Base-by-base conservation (phyloP, 1,140 invertebrate species). In the Sitophilus oryzae region DNA sequence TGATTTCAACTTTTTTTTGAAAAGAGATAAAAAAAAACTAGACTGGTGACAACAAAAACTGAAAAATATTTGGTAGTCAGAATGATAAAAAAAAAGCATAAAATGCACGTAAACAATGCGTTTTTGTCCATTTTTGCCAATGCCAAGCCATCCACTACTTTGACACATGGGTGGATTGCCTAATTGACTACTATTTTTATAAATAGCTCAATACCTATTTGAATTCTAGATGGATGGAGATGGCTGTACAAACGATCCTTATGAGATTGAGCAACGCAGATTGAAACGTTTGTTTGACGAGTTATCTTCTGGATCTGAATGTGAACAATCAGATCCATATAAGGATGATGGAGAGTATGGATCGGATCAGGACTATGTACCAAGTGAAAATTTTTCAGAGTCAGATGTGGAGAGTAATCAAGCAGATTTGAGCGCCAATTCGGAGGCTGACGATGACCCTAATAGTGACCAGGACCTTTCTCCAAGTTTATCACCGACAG, bases 291-390 rank as follows among this genome's bases (percentile, higher is more conserved):
- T 41, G 18, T 50, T 50, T 50, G 35, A 50, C 11, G 18, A 21
- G 16, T 11, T 40, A 40, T 15, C 15, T 20, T 37, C 19, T 38
- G 36, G 34, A 50, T 22, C 15, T 20, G 45, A 55, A 36, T 22
- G 25, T 42, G 25, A 48, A 48, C 10, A 3, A 30, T 40, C 14
- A 37, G 23, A 30, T 50, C 23, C 18, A 41, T 38, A 25, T 56
- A 11, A 37, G 36, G 35, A 52, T 46, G 35, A 42, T 51, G 21
- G 15, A 40, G 48, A 50, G 16, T 15, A 48, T 48, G 45, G 30
- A 34, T 34, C 45, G 2, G 45, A 48, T 48, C 23, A 48, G 30
- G 30, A 48, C 10, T 48, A 48, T 36, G 2, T 34, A 3, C 45
- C 45, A 40, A 40, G 37, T 14, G 21, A 45, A 45, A 22, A 45